Percentiles rank a stretch among this genome's conserved stretches.
Evolutionary conservation across 1,140 invertebrate species (phyloP).

Genomic region (Tetramorium simillimum): DNA sequence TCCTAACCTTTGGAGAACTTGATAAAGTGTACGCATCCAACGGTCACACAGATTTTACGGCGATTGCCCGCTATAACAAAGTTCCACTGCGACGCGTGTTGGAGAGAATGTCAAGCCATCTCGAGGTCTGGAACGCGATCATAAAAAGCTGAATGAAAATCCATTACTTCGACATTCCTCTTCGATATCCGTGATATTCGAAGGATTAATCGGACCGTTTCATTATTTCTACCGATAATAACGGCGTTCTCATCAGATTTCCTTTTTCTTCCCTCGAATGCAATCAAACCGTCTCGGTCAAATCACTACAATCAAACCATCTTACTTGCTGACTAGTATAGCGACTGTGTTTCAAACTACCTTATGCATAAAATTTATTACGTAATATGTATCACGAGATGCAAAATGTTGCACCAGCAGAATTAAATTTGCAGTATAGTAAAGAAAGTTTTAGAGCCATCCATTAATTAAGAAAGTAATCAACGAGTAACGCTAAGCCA

Average conservation of each 20-base stretch:
- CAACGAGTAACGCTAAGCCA: neutral
- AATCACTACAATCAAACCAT: neutral
- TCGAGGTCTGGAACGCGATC: conserved; percentile 56
- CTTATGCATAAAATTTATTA: neutral
- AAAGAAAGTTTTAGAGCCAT: neutral
- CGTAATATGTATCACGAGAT: neutral
- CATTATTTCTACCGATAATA: conserved; percentile 55
- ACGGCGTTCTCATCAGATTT: conserved; percentile 33
- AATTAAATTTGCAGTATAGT: conserved; percentile 29
- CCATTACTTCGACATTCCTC: conserved; percentile 62
- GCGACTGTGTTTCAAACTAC: conserved; percentile 1
- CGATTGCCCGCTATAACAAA: conserved; percentile 72
- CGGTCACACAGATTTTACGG: conserved; percentile 73
- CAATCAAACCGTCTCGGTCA: conserved; percentile 14
- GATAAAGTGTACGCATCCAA: conserved; percentile 59
- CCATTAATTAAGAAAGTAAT: conserved; percentile 22
- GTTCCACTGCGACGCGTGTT: conserved; percentile 63
- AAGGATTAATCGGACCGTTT: conserved; percentile 59
- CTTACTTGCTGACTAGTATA: conserved; percentile 15
- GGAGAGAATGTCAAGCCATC: conserved; percentile 62
- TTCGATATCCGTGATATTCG: conserved; percentile 48
- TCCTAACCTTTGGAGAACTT: conserved; percentile 46
- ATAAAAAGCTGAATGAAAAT: conserved; percentile 73
- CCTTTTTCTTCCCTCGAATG: neutral
- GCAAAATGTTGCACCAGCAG: neutral